phyloP scores from a whole-genome alignment of 2,113 vertebrate genomes.

The Tapirus terrestris region DNA sequence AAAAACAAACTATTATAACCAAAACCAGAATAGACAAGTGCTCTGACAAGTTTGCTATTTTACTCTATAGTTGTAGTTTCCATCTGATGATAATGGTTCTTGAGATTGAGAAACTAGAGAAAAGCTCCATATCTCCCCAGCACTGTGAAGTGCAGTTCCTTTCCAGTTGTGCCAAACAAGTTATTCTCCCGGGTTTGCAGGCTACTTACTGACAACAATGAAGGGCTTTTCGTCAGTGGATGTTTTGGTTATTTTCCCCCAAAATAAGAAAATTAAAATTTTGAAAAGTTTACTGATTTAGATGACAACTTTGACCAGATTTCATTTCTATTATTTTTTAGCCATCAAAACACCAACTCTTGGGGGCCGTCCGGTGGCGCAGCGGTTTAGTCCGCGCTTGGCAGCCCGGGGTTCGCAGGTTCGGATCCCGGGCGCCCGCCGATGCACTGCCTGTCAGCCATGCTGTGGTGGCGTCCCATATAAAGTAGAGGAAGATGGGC shows the following conservation, averaged over 20 bases:
- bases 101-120: neutral
- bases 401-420: too few species aligned
- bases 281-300: conserved; percentile 7
- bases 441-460: too few species aligned
- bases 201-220: neutral
- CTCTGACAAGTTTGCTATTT: neutral
- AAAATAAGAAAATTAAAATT: conserved; percentile 1
- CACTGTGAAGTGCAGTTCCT: neutral
- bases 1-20: neutral
- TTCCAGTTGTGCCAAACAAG: neutral
- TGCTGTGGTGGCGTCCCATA: too few species aligned
- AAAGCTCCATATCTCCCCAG: neutral
- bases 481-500: too few species aligned
- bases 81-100: neutral
- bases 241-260: neutral
- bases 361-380: too few species aligned
- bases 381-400: too few species aligned
- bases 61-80: neutral
- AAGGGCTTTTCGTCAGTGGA: neutral
- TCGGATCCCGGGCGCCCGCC: too few species aligned
- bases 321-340: conserved; percentile 49
- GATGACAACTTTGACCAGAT: neutral
- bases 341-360: conserved; percentile 54
- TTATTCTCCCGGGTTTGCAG: neutral
- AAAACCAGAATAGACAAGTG: conserved; percentile 1